Base-by-base conservation (phyloP, 2,113 vertebrate species). In the Cebidichthys violaceus region DNA sequence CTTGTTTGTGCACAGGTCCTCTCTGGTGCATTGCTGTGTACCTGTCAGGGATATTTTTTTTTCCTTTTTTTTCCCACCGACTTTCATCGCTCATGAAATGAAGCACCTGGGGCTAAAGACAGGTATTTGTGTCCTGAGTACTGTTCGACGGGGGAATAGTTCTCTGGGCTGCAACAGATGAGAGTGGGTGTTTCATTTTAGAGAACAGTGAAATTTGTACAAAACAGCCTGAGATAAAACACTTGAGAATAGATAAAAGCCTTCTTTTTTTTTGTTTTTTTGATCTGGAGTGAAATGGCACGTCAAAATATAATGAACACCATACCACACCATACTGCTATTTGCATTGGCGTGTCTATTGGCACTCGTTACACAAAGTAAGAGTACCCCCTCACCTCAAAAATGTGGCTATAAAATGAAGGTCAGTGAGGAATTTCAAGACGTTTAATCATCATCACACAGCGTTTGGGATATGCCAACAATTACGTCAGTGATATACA, bases 81-180 rank as follows among this genome's bases (percentile, higher is more conserved):
- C 50, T 77, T 81, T 87, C 68, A 92, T 84, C 72, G 78, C 75
- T 81, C 73, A 50, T 83, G 84, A 87, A 76, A 83, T 15, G 37
- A 86, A 77, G 60, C 83, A 80, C 87, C 75, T 24, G 65, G 31
- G 82, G 85, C 86, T 59, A 77, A 82, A 79, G 60, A 33, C 75
- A 68, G 37, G 68, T 84, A 61, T 81, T 59, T 81, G 75, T 76
- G 85, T 89, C 77, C 65, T 62, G 57, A 75, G 60, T 78, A 52
- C 57, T 60, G 54, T 61, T 77, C 57, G 50, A 27, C 76, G 22
- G 43, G 68, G 78, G 88, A 86, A 66, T 76, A 9, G 70, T 87
- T 76, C n/a, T 90, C 75, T 45, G 76, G 84, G 76, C 76, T 79
- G 67, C 67, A 50, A 4, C 31, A 76, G 76, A 66, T 0, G 13